These are phyloP conservation scores for Microdon myrmicae DNA, from an alignment of 2,888 invertebrate genomes.

Conservation along the genomic window DNA sequence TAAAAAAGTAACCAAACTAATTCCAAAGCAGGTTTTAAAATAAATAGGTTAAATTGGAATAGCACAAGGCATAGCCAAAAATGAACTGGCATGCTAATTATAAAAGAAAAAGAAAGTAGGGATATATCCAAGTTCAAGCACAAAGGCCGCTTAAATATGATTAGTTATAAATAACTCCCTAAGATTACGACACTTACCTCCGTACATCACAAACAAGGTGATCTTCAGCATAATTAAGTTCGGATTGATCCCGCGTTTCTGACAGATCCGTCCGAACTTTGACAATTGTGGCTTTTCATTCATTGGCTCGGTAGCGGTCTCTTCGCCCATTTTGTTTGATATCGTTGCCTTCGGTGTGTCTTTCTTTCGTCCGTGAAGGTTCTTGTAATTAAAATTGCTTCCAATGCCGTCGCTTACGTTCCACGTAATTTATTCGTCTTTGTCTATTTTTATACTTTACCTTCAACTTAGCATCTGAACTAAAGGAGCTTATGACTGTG, in stretches of 20 bases:
- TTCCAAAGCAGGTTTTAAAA: too few species aligned
- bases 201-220: conserved; percentile 84
- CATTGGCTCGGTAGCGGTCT: conserved; percentile 55
- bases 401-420: not conserved
- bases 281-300: conserved; percentile 60
- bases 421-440: not conserved
- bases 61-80: too few species aligned
- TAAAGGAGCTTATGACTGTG: conserved; percentile 11
- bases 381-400: conserved; percentile 6
- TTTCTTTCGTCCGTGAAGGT: conserved; percentile 2
- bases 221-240: conserved; percentile 84
- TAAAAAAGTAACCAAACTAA: too few species aligned
- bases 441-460: conserved; percentile 5
- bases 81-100: too few species aligned
- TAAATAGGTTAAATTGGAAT: too few species aligned
- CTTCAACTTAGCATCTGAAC: conserved; percentile 16
- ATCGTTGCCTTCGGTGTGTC: not conserved
- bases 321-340: conserved; percentile 61
- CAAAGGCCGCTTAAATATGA: not conserved
- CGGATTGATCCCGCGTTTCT: conserved; percentile 75
- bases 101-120: too few species aligned
- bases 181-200: conserved; percentile 69
- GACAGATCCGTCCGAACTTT: conserved; percentile 64
- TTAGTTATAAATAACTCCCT: not conserved
- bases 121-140: not conserved